A percentile compares a stretch with the other conserved stretches of the same genome.
These are phyloP conservation scores for Listrodromus nycthemerus DNA, from an alignment of 2,888 invertebrate species.

Conservation along the genomic window DNA sequence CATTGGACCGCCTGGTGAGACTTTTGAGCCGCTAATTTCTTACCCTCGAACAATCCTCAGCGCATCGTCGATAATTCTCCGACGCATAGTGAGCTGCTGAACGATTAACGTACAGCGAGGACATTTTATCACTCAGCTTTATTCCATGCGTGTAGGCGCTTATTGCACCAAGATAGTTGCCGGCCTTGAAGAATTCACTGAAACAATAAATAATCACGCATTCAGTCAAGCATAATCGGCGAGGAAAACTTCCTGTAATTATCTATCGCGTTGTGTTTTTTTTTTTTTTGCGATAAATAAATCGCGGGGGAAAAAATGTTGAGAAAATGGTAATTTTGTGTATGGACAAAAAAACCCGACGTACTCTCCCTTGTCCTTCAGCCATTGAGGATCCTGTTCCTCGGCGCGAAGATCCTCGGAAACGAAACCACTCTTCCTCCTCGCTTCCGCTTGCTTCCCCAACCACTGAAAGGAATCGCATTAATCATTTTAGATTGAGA, in stretches of 20 bases:
- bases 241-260: constrained; percentile 21
- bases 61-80: constrained; percentile 90
- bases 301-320: not conserved
- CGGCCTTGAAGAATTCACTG: constrained; percentile 90
- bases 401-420: constrained; percentile 91
- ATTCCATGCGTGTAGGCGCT: constrained; percentile 94
- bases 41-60: constrained; percentile 87
- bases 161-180: constrained; percentile 92
- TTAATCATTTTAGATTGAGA: not conserved
- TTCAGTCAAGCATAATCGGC: not conserved
- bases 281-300: constrained; percentile 11
- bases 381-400: constrained; percentile 93
- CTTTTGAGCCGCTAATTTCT: constrained; percentile 47
- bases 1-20: not conserved
- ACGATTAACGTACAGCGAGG: constrained; percentile 91
- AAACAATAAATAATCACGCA: constrained; percentile 53
- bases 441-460: constrained; percentile 90
- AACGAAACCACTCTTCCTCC: constrained; percentile 89
- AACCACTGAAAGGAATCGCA: constrained; percentile 77
- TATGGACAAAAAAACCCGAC: constrained; percentile 73
- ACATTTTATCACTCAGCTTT: constrained; percentile 89
- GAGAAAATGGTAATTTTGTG: constrained; percentile 23
- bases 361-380: constrained; percentile 92
- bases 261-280: not conserved
- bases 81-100: constrained; percentile 92